phyloP scores from a whole-genome alignment of 2,888 invertebrate species.

The Petrolisthes cinctipes region DNA sequence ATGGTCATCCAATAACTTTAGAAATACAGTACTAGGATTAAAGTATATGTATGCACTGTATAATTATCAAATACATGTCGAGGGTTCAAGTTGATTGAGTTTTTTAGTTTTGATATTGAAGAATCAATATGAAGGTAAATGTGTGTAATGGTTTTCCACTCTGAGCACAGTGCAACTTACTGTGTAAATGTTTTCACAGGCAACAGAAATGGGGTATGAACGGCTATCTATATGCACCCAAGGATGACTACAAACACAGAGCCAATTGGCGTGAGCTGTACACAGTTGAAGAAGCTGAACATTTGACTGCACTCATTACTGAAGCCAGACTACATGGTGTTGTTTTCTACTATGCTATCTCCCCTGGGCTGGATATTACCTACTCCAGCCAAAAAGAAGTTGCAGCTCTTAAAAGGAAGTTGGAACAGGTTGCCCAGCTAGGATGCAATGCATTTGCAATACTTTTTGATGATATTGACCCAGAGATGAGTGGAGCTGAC shows the following conservation, averaged over 20 bases:
- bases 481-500: constrained; percentile 95
- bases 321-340: constrained; percentile 90
- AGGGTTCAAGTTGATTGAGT: no score
- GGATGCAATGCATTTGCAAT: constrained; percentile 96
- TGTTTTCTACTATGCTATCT: constrained; percentile 95
- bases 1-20: no score
- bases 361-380: constrained; percentile 95
- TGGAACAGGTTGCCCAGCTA: constrained; percentile 94
- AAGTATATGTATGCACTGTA: no score
- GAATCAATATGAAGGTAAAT: neutral
- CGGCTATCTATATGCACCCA: constrained; percentile 98
- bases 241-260: constrained; percentile 98
- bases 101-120: neutral
- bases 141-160: neutral
- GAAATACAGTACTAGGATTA: no score
- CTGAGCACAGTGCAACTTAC: neutral
- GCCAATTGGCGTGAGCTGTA: constrained; percentile 98
- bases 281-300: constrained; percentile 97
- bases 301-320: constrained; percentile 88
- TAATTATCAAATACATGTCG: no score
- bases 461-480: constrained; percentile 97
- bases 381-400: constrained; percentile 87
- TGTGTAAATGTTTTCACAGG: constrained; percentile 72
- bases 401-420: constrained; percentile 87
- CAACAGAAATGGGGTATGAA: constrained; percentile 97